Conservation (phyloP, 2,888 invertebrate species). For the Choreutis nemorana region DNA sequence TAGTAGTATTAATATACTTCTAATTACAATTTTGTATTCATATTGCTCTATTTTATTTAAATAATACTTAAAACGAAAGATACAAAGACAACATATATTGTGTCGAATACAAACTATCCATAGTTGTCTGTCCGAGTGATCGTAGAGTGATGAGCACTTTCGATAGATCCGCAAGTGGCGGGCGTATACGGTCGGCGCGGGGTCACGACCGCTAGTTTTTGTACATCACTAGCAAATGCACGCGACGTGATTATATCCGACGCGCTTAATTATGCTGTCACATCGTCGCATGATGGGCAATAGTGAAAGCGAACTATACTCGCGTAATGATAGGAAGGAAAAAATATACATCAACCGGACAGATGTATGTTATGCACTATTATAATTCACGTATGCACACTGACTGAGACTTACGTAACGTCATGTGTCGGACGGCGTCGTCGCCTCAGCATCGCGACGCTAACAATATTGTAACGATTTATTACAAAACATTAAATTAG, state of each 20-base stretch:
- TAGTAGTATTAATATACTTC: no score
- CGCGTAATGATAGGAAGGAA: slow-evolving; percentile 36
- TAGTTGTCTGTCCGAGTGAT: slow-evolving; percentile 10
- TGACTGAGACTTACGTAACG: no score
- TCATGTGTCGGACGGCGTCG: slow-evolving; percentile 1
- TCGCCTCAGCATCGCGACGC: background rate
- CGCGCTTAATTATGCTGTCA: slow-evolving; percentile 64
- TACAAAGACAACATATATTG: no score
- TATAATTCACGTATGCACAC: no score
- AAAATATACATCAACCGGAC: slow-evolving; percentile 11
- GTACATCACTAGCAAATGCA: slow-evolving; percentile 36
- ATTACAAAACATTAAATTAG: background rate
- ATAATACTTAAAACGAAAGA: no score
- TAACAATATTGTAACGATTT: background rate
- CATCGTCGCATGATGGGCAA: slow-evolving; percentile 53
- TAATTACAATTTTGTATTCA: no score
- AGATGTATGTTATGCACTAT: background rate
- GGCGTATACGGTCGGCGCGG: slow-evolving; percentile 52
- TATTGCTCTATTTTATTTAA: no score
- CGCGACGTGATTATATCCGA: slow-evolving; percentile 54
- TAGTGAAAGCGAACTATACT: slow-evolving; percentile 56
- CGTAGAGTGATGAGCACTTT: slow-evolving; percentile 54
- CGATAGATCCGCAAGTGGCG: slow-evolving; percentile 56
- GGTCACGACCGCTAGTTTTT: slow-evolving; percentile 58
- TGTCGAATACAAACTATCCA: no score